A percentile compares a stretch with the other conserved stretches of the same genome.
phyloP scores from a whole-genome alignment of 2,797 vertebrate species.

The Carapus acus region DNA sequence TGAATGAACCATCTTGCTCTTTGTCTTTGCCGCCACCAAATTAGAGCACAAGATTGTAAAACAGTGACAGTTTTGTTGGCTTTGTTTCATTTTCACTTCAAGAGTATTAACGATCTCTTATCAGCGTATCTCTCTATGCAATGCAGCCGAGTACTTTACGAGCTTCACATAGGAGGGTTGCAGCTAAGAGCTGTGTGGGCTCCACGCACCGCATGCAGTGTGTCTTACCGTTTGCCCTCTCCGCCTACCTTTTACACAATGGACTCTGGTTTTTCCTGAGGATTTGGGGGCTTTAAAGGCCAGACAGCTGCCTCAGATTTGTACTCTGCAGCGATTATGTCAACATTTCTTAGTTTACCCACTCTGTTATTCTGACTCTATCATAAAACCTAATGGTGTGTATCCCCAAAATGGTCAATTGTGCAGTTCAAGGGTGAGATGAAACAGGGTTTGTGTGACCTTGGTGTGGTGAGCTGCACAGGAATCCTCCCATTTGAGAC shows the following conservation, averaged over 20 bases:
- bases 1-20: too few species aligned
- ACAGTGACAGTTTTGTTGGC: too few species aligned
- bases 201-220: constrained; percentile 6
- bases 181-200: background rate
- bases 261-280: constrained; percentile 24
- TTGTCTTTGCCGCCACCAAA: too few species aligned
- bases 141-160: too few species aligned
- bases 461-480: constrained; percentile 27
- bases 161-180: background rate
- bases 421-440: constrained; percentile 26
- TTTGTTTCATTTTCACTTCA: too few species aligned
- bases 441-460: constrained; percentile 53
- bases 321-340: constrained; percentile 44
- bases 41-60: too few species aligned
- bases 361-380: constrained; percentile 30
- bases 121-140: too few species aligned
- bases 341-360: constrained; percentile 44
- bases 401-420: constrained; percentile 19
- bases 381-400: constrained; percentile 48
- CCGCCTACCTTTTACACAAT: constrained; percentile 12
- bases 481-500: constrained; percentile 26
- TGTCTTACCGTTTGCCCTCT: constrained; percentile 7
- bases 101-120: too few species aligned
- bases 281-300: constrained; percentile 15
- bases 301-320: constrained; percentile 34